A percentile compares a stretch with the other conserved stretches of the same genome.
Conservation (phyloP, 2,888 invertebrate genomes). For the Polyploca ridens region DNA sequence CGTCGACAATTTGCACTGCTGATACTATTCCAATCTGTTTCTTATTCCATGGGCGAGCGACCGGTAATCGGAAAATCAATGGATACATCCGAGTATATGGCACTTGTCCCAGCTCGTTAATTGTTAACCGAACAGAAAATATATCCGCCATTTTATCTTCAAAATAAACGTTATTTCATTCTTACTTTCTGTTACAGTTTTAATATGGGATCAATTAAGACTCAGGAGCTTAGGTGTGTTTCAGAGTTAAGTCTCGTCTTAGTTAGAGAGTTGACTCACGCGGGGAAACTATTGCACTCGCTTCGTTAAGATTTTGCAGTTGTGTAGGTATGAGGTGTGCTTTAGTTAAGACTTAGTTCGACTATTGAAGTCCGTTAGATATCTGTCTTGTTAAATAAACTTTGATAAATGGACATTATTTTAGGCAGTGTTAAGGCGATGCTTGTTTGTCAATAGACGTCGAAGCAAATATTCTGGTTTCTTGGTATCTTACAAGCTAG, state of each 20-base stretch:
- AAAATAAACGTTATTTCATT: no score
- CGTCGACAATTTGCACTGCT: neutral
- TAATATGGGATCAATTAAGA: slow-evolving; percentile 1
- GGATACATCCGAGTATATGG: neutral
- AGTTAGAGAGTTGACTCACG: neutral
- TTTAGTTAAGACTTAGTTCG: neutral
- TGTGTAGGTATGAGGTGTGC: neutral
- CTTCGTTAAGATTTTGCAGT: slow-evolving; percentile 7
- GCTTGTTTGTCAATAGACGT: no score
- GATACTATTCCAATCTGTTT: no score
- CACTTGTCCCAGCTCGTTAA: neutral
- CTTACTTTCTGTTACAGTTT: neutral
- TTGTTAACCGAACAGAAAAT: slow-evolving; percentile 1
- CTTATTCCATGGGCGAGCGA: no score
- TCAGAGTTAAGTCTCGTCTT: neutral
- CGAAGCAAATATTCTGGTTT: no score
- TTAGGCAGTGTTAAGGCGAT: no score
- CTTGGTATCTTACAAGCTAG: no score
- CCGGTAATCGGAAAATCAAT: no score
- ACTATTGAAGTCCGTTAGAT: neutral
- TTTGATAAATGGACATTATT: neutral
- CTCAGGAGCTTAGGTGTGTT: neutral
- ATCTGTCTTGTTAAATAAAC: neutral
- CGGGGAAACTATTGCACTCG: slow-evolving; percentile 5
- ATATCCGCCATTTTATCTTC: neutral